phyloP scores from a whole-genome alignment of 2,113 vertebrate species.

The Otis tarda region DNA sequence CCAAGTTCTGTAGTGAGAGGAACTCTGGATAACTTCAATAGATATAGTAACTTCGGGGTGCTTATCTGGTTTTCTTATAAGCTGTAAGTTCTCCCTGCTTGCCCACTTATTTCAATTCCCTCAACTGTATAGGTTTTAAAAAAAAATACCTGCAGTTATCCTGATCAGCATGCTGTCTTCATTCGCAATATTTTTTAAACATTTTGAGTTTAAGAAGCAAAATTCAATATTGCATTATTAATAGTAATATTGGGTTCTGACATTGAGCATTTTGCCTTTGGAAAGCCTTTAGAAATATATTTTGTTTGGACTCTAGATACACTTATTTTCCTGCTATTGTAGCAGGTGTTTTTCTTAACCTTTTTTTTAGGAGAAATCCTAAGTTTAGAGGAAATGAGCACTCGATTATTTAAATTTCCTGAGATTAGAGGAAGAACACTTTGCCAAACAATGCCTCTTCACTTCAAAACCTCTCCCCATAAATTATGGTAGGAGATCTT shows the following conservation, averaged over 20 bases:
- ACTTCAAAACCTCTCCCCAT: constrained; percentile 90
- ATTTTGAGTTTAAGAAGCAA: background rate
- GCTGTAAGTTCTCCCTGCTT: background rate
- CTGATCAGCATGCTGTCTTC: background rate
- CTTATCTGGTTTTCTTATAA: background rate
- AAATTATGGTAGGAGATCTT: constrained; percentile 88
- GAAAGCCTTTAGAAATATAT: background rate
- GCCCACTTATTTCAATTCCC: background rate
- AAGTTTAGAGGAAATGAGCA: constrained; percentile 80
- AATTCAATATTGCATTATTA: background rate
- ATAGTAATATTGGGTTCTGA: background rate
- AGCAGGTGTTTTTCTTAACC: constrained; percentile 82
- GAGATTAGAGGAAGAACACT: constrained; percentile 87
- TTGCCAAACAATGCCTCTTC: constrained; percentile 95
- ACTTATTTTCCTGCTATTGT: constrained; percentile 41
- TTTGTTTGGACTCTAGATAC: background rate
- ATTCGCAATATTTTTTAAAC: background rate
- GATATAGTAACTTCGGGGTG: background rate
- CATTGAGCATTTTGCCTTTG: background rate
- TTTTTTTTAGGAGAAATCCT: constrained; percentile 70
- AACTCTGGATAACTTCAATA: background rate
- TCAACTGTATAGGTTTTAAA: background rate
- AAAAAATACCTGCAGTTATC: background rate
- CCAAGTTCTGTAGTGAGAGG: background rate
- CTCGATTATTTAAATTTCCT: constrained; percentile 86